Percentiles rank a stretch among this genome's conserved stretches.
These are phyloP conservation scores for Calliscelio sp. DNA, from an alignment of 2,888 invertebrate species.

Conservation along the genomic window DNA sequence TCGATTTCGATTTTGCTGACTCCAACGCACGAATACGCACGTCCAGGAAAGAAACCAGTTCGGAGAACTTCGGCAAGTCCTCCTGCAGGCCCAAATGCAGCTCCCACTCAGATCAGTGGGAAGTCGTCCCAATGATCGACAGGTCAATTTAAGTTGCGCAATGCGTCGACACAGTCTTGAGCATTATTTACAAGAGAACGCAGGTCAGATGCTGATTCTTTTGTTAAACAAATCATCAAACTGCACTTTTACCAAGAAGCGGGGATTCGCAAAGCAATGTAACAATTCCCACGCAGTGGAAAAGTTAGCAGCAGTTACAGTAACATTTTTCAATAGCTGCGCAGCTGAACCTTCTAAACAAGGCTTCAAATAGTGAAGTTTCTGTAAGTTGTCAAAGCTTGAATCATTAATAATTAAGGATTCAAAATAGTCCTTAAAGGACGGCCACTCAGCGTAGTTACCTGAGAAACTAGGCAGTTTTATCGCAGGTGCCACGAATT, in stretches of 20 bases:
- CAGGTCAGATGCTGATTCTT: neutral
- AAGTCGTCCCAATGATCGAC: neutral
- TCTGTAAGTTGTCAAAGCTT: neutral
- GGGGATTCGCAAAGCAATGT: neutral
- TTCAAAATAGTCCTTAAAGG: neutral
- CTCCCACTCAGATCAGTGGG: too few species aligned
- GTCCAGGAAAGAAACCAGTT: neutral
- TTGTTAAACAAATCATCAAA: neutral
- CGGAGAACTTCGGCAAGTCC: neutral
- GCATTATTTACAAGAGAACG: neutral
- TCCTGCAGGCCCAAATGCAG: neutral
- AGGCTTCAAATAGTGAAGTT: neutral
- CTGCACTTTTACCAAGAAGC: neutral
- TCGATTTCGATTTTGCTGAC: neutral
- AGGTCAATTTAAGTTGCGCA: neutral
- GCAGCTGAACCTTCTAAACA: neutral
- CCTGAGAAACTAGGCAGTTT: neutral
- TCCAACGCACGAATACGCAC: constrained; percentile 27
- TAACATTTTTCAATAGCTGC: neutral
- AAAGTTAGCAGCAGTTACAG: neutral
- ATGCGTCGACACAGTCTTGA: neutral
- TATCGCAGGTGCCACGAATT: neutral
- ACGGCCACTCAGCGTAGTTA: neutral
- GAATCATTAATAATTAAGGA: neutral
- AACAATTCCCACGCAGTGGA: neutral